phyloP scores from a whole-genome alignment of 30 jellyfish, hydroid and myxozoan genomes.

The Aurelia aurita complex sp. Pacific region DNA sequence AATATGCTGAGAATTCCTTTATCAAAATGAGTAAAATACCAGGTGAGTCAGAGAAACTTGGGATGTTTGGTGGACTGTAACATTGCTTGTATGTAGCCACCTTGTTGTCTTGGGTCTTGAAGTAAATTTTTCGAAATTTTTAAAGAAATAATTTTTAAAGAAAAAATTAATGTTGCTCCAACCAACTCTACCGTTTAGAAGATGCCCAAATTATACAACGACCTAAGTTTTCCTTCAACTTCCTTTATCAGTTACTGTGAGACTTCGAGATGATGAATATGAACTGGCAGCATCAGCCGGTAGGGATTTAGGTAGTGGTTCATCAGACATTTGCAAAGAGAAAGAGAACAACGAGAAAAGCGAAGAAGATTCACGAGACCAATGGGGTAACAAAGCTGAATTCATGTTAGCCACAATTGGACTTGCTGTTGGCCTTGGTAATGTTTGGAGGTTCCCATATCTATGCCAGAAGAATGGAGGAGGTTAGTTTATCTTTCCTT shows the following conservation, averaged over 20 bases:
- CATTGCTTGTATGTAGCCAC: no score
- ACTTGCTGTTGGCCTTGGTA: slow-evolving; percentile 91
- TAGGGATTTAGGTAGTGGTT: slow-evolving; percentile 2
- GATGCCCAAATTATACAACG: no score
- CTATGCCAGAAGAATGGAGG: slow-evolving; percentile 91
- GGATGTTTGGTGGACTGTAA: no score
- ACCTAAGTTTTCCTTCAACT: no score
- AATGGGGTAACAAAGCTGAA: slow-evolving; percentile 90
- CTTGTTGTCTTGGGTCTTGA: no score
- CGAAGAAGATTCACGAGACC: slow-evolving; percentile 29
- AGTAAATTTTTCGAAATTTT: no score
- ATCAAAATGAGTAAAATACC: no score
- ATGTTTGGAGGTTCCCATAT: slow-evolving; percentile 86
- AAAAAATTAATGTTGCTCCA: no score
- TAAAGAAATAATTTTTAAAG: no score
- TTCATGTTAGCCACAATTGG: slow-evolving; percentile 90
- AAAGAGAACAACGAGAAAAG: neutral
- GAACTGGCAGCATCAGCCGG: slow-evolving; percentile 35
- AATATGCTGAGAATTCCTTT: no score
- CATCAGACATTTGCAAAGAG: slow-evolving; percentile 17
- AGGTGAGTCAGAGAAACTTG: no score
- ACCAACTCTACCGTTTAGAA: no score
- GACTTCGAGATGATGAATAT: slow-evolving; percentile 58
- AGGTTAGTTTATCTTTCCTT: slow-evolving; percentile 36
- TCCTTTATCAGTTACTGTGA: slow-evolving; percentile 38